These are phyloP conservation scores for Diploptera punctata DNA, from an alignment of 2,888 invertebrate genomes.

Conservation along the genomic window DNA sequence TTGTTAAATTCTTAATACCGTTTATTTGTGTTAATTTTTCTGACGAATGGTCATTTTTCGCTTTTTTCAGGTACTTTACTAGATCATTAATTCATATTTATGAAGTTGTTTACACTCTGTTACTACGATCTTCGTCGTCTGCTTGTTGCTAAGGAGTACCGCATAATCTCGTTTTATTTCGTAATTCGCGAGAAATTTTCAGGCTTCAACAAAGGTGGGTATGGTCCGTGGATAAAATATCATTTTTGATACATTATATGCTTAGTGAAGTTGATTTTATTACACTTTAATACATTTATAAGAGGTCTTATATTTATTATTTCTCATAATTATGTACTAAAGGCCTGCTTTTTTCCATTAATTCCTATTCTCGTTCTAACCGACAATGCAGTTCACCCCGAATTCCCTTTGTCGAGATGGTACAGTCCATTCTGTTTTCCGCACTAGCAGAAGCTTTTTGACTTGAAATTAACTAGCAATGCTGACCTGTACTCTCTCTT, in stretches of 20 bases:
- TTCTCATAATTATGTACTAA: background rate
- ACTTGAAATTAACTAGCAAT: constrained; percentile 23
- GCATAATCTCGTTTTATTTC: constrained; percentile 26
- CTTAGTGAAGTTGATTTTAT: background rate
- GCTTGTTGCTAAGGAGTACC: constrained; percentile 22
- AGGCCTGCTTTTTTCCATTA: background rate
- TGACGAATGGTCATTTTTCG: background rate
- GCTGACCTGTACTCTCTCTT: background rate
- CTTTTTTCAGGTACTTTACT: too few species aligned
- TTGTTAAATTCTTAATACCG: too few species aligned
- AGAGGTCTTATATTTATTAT: background rate
- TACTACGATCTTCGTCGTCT: constrained; percentile 24
- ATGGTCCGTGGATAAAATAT: constrained; percentile 29
- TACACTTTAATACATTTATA: background rate
- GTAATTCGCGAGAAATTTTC: constrained; percentile 25
- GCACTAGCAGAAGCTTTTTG: constrained; percentile 35
- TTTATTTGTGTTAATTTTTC: too few species aligned
- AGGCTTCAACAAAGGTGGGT: constrained; percentile 30
- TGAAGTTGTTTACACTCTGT: constrained; percentile 22
- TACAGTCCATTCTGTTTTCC: constrained; percentile 33
- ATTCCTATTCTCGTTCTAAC: background rate
- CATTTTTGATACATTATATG: background rate
- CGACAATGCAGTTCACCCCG: constrained; percentile 25
- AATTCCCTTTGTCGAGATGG: constrained; percentile 36
- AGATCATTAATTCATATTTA: background rate